phyloP scores from a whole-genome alignment of 2,113 vertebrate genomes.

The Heterotis niloticus region DNA sequence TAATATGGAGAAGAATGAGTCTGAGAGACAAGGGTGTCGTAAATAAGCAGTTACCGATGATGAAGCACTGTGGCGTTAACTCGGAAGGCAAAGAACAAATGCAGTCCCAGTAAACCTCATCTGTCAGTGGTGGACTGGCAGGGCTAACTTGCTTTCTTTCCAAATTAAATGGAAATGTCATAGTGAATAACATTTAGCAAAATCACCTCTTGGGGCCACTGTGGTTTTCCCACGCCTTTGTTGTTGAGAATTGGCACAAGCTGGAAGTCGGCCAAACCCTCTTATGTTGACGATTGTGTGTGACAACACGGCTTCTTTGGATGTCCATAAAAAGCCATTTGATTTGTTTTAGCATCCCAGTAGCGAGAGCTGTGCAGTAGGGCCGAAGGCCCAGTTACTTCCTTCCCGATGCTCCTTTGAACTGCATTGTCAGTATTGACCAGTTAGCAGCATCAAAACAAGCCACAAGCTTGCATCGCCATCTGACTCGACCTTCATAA shows the following conservation, averaged over 20 bases:
- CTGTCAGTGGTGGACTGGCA: neutral
- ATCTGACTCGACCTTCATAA: neutral
- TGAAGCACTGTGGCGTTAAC: neutral
- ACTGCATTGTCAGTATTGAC: conserved; percentile 5
- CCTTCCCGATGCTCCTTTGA: neutral
- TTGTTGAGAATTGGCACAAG: neutral
- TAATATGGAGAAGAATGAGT: too few relatives aligned
- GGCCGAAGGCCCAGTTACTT: neutral
- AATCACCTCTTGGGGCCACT: neutral
- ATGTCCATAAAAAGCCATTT: neutral
- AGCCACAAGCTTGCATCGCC: neutral
- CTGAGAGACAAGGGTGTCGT: too few relatives aligned
- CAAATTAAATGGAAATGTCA: neutral
- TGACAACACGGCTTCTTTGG: neutral
- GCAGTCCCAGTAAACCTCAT: neutral
- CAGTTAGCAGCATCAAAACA: too few relatives aligned
- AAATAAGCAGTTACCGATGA: too few relatives aligned
- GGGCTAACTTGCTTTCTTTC: neutral
- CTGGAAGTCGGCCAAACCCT: neutral
- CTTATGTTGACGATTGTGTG: neutral
- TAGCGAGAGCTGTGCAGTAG: neutral
- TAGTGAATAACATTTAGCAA: neutral
- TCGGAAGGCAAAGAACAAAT: neutral
- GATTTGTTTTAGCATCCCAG: neutral
- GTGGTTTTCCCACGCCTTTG: neutral